A percentile compares a stretch with the other conserved stretches of the same genome.
phyloP scores from a whole-genome alignment of 2,797 vertebrate species.

The Cygnus olor region DNA sequence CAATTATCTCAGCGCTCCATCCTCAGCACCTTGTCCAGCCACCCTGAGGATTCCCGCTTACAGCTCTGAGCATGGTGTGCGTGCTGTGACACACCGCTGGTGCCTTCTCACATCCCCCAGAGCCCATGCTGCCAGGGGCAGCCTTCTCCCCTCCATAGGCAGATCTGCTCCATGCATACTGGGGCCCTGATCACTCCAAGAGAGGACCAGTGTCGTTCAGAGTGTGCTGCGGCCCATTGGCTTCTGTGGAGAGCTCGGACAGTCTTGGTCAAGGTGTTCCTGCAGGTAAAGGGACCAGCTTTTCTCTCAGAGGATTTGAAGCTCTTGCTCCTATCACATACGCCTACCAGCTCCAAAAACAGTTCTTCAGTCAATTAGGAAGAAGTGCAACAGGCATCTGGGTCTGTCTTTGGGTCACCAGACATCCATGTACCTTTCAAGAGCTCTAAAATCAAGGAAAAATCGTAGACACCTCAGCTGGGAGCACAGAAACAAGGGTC shows the following conservation, averaged over 20 bases:
- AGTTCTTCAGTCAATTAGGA: neutral
- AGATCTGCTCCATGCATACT: no score
- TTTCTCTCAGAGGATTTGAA: neutral
- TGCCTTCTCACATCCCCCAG: rapidly evolving
- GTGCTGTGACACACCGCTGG: neutral
- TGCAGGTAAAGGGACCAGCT: neutral
- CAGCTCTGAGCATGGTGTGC: rapidly evolving
- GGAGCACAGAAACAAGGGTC: neutral
- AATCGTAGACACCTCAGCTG: rapidly evolving
- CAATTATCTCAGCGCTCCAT: neutral
- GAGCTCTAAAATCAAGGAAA: neutral
- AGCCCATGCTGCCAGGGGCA: neutral
- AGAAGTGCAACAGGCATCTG: neutral
- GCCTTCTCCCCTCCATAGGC: neutral
- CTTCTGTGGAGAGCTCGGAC: neutral
- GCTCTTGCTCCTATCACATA: neutral
- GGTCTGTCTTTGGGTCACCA: neutral
- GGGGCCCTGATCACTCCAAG: neutral
- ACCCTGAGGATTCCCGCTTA: rapidly evolving
- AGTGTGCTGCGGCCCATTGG: neutral
- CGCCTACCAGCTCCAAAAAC: rapidly evolving
- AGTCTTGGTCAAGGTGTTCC: neutral
- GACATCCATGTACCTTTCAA: neutral
- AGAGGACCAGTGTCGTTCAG: neutral
- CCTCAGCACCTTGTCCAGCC: neutral